These are phyloP conservation scores for Heliornis fulica DNA, from an alignment of 2,113 vertebrate species.

Conservation along the genomic window DNA sequence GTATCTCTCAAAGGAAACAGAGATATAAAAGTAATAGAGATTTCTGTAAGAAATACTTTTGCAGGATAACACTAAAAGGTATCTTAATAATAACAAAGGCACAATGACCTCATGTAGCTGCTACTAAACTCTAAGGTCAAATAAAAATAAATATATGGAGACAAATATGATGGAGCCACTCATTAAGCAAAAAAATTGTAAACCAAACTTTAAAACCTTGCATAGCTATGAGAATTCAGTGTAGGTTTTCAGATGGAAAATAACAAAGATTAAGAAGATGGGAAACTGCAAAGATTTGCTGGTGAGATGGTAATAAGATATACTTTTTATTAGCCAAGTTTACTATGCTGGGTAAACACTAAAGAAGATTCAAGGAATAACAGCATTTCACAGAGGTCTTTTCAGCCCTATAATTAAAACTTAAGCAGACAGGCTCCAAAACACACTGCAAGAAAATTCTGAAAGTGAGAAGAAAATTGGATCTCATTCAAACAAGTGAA, in stretches of 20 bases:
- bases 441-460: neutral
- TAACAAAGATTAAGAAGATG: neutral
- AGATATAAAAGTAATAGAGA: neutral
- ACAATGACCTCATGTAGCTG: neutral
- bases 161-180: neutral
- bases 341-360: neutral
- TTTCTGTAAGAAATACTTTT: neutral
- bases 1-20: neutral
- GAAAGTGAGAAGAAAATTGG: slow-evolving; percentile 8
- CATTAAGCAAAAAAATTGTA: neutral
- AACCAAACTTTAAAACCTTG: neutral
- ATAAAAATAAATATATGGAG: neutral
- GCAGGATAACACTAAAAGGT: neutral
- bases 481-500: slow-evolving; percentile 10
- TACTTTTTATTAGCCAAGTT: slow-evolving; percentile 9
- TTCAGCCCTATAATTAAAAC: slow-evolving; percentile 45
- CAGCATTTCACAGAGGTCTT: slow-evolving; percentile 1
- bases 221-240: neutral
- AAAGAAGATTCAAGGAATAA: neutral
- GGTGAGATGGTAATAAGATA: neutral
- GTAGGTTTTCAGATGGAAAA: neutral
- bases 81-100: neutral
- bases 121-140: neutral
- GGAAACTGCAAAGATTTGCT: neutral
- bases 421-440: slow-evolving; percentile 23